Percentiles rank a stretch among this genome's conserved stretches.
These are phyloP conservation scores for Stichopus horrens DNA, from an alignment of 53 echinoderm and acorn worm species.

Conservation along the genomic window DNA sequence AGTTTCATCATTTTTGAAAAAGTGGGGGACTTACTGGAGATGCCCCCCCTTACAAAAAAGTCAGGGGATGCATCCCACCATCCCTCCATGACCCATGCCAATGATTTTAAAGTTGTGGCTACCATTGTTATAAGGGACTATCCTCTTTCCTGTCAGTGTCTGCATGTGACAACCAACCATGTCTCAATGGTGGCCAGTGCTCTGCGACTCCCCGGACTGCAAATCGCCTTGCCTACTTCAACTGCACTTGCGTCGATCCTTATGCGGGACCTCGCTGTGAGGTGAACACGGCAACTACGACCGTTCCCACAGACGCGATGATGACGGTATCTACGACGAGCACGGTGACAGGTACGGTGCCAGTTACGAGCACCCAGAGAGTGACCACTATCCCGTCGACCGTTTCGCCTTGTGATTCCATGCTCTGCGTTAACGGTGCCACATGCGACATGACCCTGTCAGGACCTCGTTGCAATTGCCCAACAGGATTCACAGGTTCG, in stretches of 20 bases:
- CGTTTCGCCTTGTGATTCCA: conserved; percentile 31
- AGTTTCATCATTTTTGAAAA: too few species aligned
- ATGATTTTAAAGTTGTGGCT: too few species aligned
- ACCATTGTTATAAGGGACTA: too few species aligned
- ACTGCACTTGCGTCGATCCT: conserved; percentile 56
- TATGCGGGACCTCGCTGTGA: conserved; percentile 60
- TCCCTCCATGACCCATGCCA: too few species aligned
- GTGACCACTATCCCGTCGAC: background rate
- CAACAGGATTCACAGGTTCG: conserved; percentile 66
- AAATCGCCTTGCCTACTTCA: conserved; percentile 37
- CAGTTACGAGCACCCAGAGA: background rate
- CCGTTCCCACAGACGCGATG: background rate
- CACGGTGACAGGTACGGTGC: background rate
- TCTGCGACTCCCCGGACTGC: background rate
- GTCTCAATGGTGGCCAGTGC: conserved; percentile 70
- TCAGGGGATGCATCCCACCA: too few species aligned
- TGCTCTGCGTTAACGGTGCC: conserved; percentile 64
- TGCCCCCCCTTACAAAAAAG: too few species aligned
- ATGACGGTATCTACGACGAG: background rate
- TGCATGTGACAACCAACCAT: conserved; percentile 69
- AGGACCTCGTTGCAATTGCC: conserved; percentile 51
- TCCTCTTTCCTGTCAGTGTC: background rate
- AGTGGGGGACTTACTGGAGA: too few species aligned
- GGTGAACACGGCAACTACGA: conserved; percentile 53
- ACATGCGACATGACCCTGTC: conserved; percentile 43